Evolutionary conservation across 2,113 vertebrate genomes (phyloP).

Genomic region (Brienomyrus longianalis): DNA sequence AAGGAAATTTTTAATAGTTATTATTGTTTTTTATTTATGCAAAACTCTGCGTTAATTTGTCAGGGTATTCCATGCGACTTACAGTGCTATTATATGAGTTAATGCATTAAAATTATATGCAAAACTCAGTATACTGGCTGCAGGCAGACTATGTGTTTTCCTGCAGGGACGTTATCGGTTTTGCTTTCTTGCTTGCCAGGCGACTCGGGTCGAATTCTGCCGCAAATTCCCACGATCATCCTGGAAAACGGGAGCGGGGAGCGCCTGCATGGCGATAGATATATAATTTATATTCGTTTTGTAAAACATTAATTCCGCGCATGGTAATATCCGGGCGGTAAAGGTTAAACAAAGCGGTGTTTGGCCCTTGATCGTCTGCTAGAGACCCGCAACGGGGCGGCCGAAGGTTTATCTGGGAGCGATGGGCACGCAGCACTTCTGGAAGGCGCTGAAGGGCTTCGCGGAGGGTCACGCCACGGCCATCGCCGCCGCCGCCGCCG

Average conservation of each 20-base stretch:
- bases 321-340: neutral
- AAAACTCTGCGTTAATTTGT: neutral
- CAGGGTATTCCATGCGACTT: neutral
- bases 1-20: neutral
- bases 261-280: neutral
- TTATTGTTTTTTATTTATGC: neutral
- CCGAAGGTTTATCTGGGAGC: neutral
- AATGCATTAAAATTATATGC: neutral
- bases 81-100: neutral
- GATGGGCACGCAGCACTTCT: neutral
- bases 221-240: neutral
- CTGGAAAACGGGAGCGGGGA: neutral
- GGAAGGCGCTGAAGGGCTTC: constrained; percentile 31
- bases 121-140: neutral
- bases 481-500: constrained; percentile 37
- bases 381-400: neutral
- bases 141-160: neutral
- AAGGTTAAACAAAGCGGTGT: neutral
- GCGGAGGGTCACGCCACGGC: constrained; percentile 29
- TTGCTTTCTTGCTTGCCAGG: neutral
- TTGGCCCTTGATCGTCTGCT: neutral
- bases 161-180: neutral
- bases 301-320: neutral
- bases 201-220: neutral
- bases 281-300: neutral